phyloP scores from a whole-genome alignment of 2,797 vertebrate genomes.

The Moxostoma hubbsi region DNA sequence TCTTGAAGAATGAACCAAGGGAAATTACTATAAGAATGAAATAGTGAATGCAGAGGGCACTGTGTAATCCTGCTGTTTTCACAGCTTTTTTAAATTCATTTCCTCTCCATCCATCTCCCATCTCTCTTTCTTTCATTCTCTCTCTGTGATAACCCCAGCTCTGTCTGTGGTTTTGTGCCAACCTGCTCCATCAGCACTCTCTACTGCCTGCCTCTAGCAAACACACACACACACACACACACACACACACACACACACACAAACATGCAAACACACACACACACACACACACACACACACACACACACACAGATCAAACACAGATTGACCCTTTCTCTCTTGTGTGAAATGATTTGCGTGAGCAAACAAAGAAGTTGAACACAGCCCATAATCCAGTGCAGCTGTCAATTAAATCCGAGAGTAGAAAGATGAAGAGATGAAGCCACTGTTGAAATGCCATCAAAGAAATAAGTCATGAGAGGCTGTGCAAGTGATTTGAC shows the following conservation, averaged over 20 bases:
- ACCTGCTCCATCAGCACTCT: constrained; percentile 41
- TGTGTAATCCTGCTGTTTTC: constrained; percentile 22
- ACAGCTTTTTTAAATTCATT: constrained; percentile 16
- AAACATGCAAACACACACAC: not conserved
- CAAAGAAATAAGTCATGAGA: not conserved
- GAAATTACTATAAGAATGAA: not conserved
- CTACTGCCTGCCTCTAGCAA: constrained; percentile 5
- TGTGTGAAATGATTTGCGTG: constrained; percentile 32
- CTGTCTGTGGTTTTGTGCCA: constrained; percentile 27
- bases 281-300: constrained; percentile 28
- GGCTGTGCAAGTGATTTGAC: too few relatives aligned
- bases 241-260: constrained; percentile 5
- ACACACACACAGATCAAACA: constrained; percentile 25
- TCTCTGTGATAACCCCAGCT: constrained; percentile 21
- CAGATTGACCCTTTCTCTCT: constrained; percentile 42
- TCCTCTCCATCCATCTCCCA: not conserved
- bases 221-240: constrained; percentile 23
- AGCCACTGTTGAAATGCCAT: constrained; percentile 26
- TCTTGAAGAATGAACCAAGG: not conserved
- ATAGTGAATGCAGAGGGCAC: constrained; percentile 12
- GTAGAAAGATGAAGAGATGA: constrained; percentile 22
- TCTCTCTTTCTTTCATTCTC: not conserved
- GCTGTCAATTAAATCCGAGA: constrained; percentile 46
- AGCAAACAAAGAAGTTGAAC: constrained; percentile 36
- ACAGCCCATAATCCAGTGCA: constrained; percentile 44